Percentiles rank a stretch among this genome's conserved stretches.
These are phyloP conservation scores for Pegoplata infirma DNA, from an alignment of 2,888 invertebrate genomes.

Conservation along the genomic window DNA sequence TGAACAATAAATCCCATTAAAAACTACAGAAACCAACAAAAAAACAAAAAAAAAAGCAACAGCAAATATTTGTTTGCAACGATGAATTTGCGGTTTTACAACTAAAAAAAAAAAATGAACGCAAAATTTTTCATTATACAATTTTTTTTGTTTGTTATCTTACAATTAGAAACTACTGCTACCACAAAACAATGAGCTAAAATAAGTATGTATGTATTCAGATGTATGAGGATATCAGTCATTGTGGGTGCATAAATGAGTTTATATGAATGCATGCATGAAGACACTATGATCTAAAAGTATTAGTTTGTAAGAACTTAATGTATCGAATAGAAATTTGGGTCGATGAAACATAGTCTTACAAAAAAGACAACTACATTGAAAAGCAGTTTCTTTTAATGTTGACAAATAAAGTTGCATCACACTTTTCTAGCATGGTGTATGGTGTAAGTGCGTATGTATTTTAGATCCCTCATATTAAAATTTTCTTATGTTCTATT, in stretches of 20 bases:
- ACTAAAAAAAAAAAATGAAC: slow-evolving; percentile 1
- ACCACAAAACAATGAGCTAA: slow-evolving; percentile 23
- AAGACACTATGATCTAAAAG: no score
- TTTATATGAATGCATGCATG: background rate
- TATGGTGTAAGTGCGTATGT: background rate
- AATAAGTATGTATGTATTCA: no score
- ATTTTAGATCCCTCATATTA: background rate
- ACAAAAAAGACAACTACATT: no score
- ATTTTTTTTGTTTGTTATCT: background rate
- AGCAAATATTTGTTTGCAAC: slow-evolving; percentile 19
- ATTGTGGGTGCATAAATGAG: background rate
- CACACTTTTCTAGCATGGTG: no score
- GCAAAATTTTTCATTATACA: slow-evolving; percentile 1
- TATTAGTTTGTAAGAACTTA: no score
- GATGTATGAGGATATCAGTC: no score
- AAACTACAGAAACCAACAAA: slow-evolving; percentile 7
- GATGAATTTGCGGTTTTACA: slow-evolving; percentile 29
- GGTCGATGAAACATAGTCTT: no score
- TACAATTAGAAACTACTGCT: background rate
- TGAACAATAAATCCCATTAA: slow-evolving; percentile 58
- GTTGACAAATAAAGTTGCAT: no score
- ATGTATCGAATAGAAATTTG: no score
- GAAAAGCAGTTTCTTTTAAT: no score
- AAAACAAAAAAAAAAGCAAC: background rate
- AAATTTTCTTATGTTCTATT: no score